Conservation (phyloP, 2,113 vertebrate genomes). For the Stegostoma tigrinum region DNA sequence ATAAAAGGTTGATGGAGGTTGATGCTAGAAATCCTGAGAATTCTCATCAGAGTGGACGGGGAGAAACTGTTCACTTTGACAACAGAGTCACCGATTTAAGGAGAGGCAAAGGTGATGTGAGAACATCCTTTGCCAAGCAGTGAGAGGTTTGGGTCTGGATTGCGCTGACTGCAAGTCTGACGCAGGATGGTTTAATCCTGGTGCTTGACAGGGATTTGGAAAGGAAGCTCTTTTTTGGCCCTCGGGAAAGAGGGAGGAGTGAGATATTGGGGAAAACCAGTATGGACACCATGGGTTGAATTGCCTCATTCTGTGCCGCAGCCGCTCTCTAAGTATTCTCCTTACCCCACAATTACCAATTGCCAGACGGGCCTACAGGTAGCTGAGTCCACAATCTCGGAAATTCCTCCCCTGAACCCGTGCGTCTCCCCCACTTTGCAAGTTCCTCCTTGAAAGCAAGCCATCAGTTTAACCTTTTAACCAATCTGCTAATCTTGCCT, state of each 20-base stretch:
- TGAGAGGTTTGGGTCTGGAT: neutral
- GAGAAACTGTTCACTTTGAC: neutral
- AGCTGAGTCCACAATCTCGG: neutral
- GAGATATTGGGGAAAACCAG: neutral
- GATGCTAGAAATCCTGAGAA: neutral
- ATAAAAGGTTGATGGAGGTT: neutral
- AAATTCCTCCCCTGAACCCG: neutral
- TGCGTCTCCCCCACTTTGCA: neutral
- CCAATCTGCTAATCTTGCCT: neutral
- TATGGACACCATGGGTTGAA: neutral
- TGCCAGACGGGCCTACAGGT: neutral
- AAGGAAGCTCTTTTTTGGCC: neutral
- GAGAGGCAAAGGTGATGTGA: neutral
- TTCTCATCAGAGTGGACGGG: neutral
- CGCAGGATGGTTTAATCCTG: neutral
- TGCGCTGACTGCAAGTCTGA: neutral
- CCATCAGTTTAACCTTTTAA: neutral
- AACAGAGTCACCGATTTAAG: neutral
- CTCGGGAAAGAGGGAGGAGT: no score
- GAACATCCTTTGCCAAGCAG: neutral
- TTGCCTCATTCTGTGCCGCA: neutral
- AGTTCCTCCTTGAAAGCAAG: neutral
- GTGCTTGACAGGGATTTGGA: neutral
- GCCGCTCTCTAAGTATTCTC: neutral
- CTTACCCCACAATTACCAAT: neutral